Evolutionary conservation across 2,888 invertebrate genomes (phyloP).

Genomic region (Troides oblongomaculatus): DNA sequence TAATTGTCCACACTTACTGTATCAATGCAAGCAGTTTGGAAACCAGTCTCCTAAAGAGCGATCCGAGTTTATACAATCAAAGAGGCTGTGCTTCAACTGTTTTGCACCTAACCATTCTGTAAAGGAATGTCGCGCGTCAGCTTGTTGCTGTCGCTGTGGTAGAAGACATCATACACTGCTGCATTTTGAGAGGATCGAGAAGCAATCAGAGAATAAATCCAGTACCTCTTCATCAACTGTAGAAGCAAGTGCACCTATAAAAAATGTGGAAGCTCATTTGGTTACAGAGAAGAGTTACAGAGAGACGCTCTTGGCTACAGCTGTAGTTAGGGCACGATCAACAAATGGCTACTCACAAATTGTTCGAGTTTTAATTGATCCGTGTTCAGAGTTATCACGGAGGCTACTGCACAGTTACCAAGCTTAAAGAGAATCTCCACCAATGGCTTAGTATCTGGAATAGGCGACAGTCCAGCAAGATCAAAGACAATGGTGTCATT

Average conservation of each 20-base stretch:
- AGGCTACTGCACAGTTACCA: not conserved
- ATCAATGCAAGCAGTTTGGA: slow-evolving; percentile 4
- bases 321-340: not conserved
- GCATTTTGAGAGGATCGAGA: not conserved
- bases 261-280: not conserved
- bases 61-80: not conserved
- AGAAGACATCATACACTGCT: slow-evolving; percentile 1
- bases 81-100: slow-evolving; percentile 5
- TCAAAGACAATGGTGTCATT: not conserved
- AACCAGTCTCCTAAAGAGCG: not conserved
- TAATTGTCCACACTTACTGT: not conserved
- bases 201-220: not conserved
- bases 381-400: not conserved
- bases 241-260: not conserved
- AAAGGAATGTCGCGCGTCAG: not conserved
- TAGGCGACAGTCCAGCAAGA: not conserved
- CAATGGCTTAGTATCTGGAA: not conserved
- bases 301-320: not conserved
- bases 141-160: slow-evolving; percentile 1
- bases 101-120: not conserved
- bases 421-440: not conserved
- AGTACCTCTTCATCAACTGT: not conserved
- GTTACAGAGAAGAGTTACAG: not conserved
- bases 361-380: no score
- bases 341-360: no score